These are phyloP conservation scores for Mimas tiliae DNA, from an alignment of 2,888 invertebrate genomes.

Conservation along the genomic window DNA sequence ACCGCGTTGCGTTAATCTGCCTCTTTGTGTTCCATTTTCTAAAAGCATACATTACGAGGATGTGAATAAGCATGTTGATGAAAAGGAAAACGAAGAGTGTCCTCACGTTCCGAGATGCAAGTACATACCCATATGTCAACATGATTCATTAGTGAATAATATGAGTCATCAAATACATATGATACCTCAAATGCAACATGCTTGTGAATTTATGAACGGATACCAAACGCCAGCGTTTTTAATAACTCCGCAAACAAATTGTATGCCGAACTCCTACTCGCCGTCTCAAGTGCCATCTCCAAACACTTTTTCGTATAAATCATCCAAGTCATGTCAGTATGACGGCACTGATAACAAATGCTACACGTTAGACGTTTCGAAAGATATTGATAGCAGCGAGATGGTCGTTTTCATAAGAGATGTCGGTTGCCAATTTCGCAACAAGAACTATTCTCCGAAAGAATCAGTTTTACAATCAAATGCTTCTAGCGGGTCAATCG, in stretches of 20 bases:
- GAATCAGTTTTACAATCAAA: conserved; percentile 52
- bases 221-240: conserved; percentile 45
- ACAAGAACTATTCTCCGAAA: conserved; percentile 49
- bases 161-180: conserved; percentile 50
- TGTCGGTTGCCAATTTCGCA: conserved; percentile 74
- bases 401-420: conserved; percentile 71
- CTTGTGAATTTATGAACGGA: conserved; percentile 50
- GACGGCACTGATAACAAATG: conserved; percentile 48
- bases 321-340: conserved; percentile 72
- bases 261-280: conserved; percentile 42
- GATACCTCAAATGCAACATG: conserved; percentile 50
- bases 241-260: conserved; percentile 48
- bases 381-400: conserved; percentile 48
- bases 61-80: conserved; percentile 46
- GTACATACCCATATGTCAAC: conserved; percentile 53
- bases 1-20: conserved; percentile 74
- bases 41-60: conserved; percentile 63
- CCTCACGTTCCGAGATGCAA: conserved; percentile 51
- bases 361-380: conserved; percentile 30
- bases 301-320: conserved; percentile 46
- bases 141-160: conserved; percentile 47
- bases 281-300: conserved; percentile 45
- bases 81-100: conserved; percentile 47
- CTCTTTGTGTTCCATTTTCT: conserved; percentile 67
- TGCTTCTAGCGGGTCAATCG: conserved; percentile 58